phyloP scores from a whole-genome alignment of 2,888 invertebrate species.

The Cecidostiba fungosa region DNA sequence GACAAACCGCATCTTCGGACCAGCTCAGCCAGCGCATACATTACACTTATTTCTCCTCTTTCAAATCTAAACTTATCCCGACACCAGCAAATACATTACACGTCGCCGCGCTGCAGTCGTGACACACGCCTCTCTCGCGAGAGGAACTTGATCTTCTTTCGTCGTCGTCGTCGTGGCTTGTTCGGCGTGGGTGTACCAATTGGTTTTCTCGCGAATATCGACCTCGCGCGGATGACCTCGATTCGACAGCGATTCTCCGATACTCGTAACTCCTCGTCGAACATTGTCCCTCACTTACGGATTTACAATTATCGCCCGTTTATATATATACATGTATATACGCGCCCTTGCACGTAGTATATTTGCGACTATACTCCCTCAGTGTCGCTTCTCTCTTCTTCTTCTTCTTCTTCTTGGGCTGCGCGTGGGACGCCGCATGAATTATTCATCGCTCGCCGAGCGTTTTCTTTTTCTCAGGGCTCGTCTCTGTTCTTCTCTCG shows the following conservation, averaged over 20 bases:
- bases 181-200: constrained; percentile 60
- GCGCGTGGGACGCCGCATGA: constrained; percentile 56
- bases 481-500: not conserved
- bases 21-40: not conserved
- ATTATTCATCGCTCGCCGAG: constrained; percentile 56
- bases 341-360: constrained; percentile 19
- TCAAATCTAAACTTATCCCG: constrained; percentile 15
- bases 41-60: not conserved
- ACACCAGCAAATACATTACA: not conserved
- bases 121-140: not conserved
- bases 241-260: constrained; percentile 68
- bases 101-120: not conserved
- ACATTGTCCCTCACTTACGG: constrained; percentile 58
- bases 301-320: constrained; percentile 59
- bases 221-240: constrained; percentile 68
- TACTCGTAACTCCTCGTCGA: constrained; percentile 68
- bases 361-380: constrained; percentile 25
- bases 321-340: not conserved
- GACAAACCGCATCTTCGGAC: not conserved
- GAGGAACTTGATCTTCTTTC: constrained; percentile 57
- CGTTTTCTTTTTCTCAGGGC: constrained; percentile 11
- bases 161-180: constrained; percentile 19
- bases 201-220: constrained; percentile 58
- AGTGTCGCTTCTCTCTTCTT: not conserved
- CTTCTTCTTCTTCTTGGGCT: not conserved